These are phyloP conservation scores for Tiliacea citrago DNA, from an alignment of 2,888 invertebrate genomes.

Conservation along the genomic window DNA sequence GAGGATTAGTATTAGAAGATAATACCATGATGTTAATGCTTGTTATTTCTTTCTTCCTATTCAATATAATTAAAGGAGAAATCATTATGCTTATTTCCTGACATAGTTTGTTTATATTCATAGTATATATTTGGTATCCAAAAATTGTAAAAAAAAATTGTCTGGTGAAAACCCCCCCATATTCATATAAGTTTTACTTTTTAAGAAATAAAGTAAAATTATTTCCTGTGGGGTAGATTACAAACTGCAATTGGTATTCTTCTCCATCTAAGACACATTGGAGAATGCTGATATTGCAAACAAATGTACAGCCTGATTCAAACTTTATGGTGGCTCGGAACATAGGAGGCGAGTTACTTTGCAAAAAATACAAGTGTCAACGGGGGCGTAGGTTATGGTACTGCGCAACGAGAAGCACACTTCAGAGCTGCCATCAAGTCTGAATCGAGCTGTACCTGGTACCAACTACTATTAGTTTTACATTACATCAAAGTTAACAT, in stretches of 20 bases:
- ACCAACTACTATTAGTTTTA: neutral
- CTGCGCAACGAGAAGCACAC: no score
- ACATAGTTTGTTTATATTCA: neutral
- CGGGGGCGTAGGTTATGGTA: no score
- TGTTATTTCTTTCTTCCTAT: neutral
- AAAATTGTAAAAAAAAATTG: neutral
- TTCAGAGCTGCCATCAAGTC: no score
- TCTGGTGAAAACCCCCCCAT: constrained; percentile 51
- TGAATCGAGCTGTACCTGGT: no score
- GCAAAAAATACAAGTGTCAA: no score
- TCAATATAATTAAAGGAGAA: neutral
- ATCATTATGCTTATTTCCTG: neutral
- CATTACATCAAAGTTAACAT: neutral
- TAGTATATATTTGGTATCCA: neutral
- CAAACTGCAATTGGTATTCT: constrained; percentile 80
- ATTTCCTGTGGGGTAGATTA: constrained; percentile 60
- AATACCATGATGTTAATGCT: neutral
- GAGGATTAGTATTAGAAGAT: no score
- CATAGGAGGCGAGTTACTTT: no score
- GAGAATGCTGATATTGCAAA: constrained; percentile 84
- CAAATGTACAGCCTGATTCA: constrained; percentile 39
- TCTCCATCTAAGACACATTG: constrained; percentile 76
- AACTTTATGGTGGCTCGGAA: no score
- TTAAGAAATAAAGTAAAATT: constrained; percentile 41
- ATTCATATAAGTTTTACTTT: constrained; percentile 44